Evolutionary conservation across 2,888 invertebrate genomes (phyloP), one percentile per base, ranked within the genome.

Genomic region (Trichogramma evanescens): DNA sequence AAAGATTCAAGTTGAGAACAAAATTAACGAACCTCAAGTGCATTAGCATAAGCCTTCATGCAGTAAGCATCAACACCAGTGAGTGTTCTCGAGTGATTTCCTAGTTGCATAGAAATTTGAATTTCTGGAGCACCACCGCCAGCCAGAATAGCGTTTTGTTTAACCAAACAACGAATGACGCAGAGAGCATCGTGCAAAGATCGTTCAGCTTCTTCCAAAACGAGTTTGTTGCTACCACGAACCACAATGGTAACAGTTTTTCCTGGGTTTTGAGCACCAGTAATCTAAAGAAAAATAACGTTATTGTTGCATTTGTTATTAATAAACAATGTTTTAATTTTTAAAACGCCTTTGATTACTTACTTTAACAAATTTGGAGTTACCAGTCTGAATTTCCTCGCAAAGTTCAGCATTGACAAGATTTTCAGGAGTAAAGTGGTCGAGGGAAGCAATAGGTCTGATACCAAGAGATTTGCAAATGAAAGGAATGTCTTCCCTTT

Each of bases 91-190:
- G 97, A 88, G 65, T 88, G 83, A 38, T 89, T 86, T 6, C 89
- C 88, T 58, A 99, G 81, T 62, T 88, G 87, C 42, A 95, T 81
- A 0, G 96, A 90, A 64, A 98, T 83, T 76, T 97, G 95, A 65
- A 94, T 96, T 82, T 99, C 99, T 4, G 98, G 96, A 9, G 97
- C 95, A 51, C 98, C 99, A 54, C 98, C 99, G 63, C 99, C 99
- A 57, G 95, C 90, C 77, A 97, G 88, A 69, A 96, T 81, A 50
- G 93, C 93, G 63, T 88, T 88, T 66, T 95, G 90, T 71, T 95
- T 93, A 4, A 99, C 97, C 69, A 99, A 84, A 79, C 99, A 99
- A 67, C 99, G 88, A 73, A 99, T 91, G 54, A 94, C 95, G 60
- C 91, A 92, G 7, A 93, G 80, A 4, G 92, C 92, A 76, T 93